Base-by-base conservation (phyloP, 2,888 invertebrate genomes). In the Drosophila meridionalis region DNA sequence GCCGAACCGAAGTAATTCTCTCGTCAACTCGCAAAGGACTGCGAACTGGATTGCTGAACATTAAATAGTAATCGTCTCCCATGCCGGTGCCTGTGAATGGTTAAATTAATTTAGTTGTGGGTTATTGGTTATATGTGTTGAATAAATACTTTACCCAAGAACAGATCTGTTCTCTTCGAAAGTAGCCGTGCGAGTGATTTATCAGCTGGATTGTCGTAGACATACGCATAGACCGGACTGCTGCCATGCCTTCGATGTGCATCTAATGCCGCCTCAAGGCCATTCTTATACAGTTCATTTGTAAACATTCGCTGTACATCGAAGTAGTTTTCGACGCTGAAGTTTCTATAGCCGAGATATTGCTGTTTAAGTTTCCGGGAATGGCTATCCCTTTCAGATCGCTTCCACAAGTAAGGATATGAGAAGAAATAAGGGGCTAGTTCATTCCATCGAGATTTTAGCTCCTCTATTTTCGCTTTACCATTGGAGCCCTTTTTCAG, bases 61-160 rank as follows among this genome's bases (percentile, higher is more conserved):
- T 78, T 20, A 91, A 67, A 47, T 82, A 86, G 52, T 84, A 83
- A 53, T 92, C 91, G 58, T 91, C 91, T 0, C 88, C 87, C 67
- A 91, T 91, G 0, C 80, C 82, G 26, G 91, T 83, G 11, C 92
- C 91, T 91, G 40, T 28, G 38, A 60, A 70, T 20, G 8, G n/a
- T 14, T 38, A 1, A 11, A n/a, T 26, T 1, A 5, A 3, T 43
- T 11, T 11, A 26, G 2, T 52, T 52, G 32, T 2, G 7, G 47
- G 2, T 2, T 3, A n/a, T 32, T 7, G 4, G n/a, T 2, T 26
- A 26, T 1, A 0, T 1, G 6, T 28, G 4, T 30, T 48, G 14
- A 3, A 14, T 9, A 6, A 32, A 9, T 36, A 11, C 14, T 94
- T 94, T 94, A 83, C 96, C 96, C 95, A 92, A 82, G 3, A 81